Percentiles rank a stretch among this genome's conserved stretches.
phyloP scores from a whole-genome alignment of 2,797 vertebrate genomes.

The Capromys pilorides region DNA sequence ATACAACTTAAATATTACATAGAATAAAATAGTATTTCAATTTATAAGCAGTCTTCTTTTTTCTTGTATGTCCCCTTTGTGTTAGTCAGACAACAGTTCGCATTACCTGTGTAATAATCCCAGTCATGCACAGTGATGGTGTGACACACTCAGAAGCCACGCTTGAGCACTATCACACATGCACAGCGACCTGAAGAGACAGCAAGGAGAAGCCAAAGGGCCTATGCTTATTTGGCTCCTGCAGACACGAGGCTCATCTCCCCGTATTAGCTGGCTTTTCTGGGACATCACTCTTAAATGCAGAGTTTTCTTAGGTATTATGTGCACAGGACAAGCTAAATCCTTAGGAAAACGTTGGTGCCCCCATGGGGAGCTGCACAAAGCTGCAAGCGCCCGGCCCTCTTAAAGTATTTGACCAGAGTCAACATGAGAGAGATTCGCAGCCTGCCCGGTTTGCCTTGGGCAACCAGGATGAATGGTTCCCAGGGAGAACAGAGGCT shows the following conservation, averaged over 20 bases:
- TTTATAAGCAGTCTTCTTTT: slow-evolving; percentile 4
- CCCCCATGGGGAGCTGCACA: slow-evolving; percentile 31
- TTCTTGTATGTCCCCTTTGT: slow-evolving; percentile 27
- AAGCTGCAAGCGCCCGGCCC: slow-evolving; percentile 63
- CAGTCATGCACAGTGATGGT: background rate
- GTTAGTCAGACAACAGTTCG: background rate
- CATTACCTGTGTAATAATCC: background rate
- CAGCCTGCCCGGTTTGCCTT: background rate
- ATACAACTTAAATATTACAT: background rate
- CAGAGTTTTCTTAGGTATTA: slow-evolving; percentile 73
- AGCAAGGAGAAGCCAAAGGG: background rate
- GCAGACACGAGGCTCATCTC: slow-evolving; percentile 50
- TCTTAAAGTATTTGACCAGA: slow-evolving; percentile 74
- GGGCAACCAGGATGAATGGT: background rate
- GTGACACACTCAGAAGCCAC: background rate
- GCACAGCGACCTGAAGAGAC: background rate
- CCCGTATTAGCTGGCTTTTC: slow-evolving; percentile 74
- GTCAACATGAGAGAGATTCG: slow-evolving; percentile 62
- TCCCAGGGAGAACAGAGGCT: background rate
- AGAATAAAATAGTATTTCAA: slow-evolving; percentile 13
- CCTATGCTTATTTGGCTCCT: background rate
- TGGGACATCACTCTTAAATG: slow-evolving; percentile 71
- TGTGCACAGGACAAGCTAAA: slow-evolving; percentile 60
- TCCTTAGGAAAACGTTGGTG: slow-evolving; percentile 73
- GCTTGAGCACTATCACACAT: background rate